phyloP scores from a whole-genome alignment of 2,797 vertebrate genomes.

The Crenichthys baileyi region DNA sequence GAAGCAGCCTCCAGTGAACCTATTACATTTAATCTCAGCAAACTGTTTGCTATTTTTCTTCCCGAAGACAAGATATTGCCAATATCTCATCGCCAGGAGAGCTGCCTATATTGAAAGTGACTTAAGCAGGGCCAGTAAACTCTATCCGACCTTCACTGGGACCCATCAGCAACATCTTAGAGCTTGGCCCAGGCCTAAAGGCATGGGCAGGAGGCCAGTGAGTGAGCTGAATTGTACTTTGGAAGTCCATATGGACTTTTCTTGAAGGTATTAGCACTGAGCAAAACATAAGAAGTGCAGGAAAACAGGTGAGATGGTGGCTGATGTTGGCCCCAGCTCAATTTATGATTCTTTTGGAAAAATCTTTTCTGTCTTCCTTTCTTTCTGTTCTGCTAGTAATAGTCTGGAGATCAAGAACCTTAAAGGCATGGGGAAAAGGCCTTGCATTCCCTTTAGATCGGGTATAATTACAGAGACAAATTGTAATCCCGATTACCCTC shows the following conservation, averaged over 20 bases:
- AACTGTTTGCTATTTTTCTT: constrained; percentile 62
- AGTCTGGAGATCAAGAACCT: constrained; percentile 55
- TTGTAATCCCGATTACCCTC: constrained; percentile 79
- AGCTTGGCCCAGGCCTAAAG: constrained; percentile 30
- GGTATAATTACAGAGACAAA: constrained; percentile 78
- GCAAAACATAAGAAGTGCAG: constrained; percentile 26
- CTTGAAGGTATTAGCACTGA: constrained; percentile 42
- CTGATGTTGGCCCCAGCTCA: background rate
- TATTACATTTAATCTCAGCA: constrained; percentile 70
- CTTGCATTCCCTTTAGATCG: constrained; percentile 67
- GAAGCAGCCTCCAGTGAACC: constrained; percentile 45
- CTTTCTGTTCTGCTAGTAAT: constrained; percentile 27
- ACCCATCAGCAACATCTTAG: constrained; percentile 43
- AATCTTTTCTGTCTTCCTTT: constrained; percentile 17
- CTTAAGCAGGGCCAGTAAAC: constrained; percentile 62
- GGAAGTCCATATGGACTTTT: constrained; percentile 13
- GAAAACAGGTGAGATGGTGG: background rate
- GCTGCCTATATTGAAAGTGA: constrained; percentile 66
- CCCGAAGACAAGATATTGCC: constrained; percentile 69
- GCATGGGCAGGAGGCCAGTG: constrained; percentile 25
- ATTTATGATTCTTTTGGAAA: constrained; percentile 10
- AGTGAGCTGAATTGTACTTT: constrained; percentile 30
- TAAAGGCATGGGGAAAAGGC: constrained; percentile 63
- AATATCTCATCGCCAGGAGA: constrained; percentile 59
- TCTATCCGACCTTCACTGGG: constrained; percentile 43